phyloP scores from a whole-genome alignment of 2,113 vertebrate genomes.

The Spilogale gracilis region DNA sequence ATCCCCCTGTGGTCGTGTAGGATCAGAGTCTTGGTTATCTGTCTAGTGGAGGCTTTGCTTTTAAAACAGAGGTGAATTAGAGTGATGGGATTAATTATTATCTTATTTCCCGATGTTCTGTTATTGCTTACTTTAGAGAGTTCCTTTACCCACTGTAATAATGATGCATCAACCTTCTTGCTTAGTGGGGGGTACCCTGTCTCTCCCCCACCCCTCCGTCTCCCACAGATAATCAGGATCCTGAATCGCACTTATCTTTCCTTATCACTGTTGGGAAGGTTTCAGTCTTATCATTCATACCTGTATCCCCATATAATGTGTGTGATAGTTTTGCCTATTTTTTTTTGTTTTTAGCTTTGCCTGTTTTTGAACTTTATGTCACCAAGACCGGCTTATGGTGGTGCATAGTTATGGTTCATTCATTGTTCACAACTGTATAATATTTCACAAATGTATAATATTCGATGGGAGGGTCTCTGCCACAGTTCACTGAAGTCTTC shows the following conservation, averaged over 20 bases:
- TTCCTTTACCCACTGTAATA: not conserved
- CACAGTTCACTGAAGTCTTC: accelerated
- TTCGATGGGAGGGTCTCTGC: not conserved
- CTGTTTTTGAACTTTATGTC: not conserved
- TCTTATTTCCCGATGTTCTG: accelerated
- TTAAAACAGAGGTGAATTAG: not conserved
- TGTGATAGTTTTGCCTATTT: not conserved
- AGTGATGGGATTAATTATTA: not conserved
- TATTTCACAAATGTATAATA: not conserved
- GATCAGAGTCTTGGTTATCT: not conserved
- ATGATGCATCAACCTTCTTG: not conserved
- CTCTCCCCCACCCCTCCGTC: accelerated
- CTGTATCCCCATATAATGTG: accelerated
- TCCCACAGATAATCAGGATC: accelerated
- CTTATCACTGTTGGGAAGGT: not conserved
- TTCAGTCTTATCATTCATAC: not conserved
- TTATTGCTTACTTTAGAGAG: not conserved
- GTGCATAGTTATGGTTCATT: accelerated
- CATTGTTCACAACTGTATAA: not conserved
- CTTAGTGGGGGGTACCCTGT: accelerated
- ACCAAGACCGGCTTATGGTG: not conserved
- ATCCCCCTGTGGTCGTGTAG: accelerated
- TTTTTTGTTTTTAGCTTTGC: not conserved
- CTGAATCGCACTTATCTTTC: too few relatives aligned
- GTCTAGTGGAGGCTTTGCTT: not conserved